These are phyloP conservation scores for Creontiades dilutus DNA, from an alignment of 2,888 invertebrate genomes.

Conservation along the genomic window DNA sequence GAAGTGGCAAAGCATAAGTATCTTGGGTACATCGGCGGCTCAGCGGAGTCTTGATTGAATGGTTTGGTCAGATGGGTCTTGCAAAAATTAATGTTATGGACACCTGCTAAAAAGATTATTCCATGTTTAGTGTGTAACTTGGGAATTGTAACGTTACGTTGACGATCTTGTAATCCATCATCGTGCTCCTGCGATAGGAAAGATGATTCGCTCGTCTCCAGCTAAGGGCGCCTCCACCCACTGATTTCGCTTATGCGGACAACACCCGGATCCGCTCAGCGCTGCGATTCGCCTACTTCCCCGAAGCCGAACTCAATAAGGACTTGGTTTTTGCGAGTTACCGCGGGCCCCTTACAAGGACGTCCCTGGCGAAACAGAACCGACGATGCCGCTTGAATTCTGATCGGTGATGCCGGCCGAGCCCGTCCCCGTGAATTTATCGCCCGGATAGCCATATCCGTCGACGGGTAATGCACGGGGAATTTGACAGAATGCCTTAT, in stretches of 20 bases:
- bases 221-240: neutral
- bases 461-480: neutral
- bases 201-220: neutral
- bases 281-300: neutral
- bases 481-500: slow-evolving; percentile 14
- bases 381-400: neutral
- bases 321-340: neutral
- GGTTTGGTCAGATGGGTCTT: too few relatives aligned
- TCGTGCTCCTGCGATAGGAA: too few relatives aligned
- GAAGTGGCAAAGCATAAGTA: too few relatives aligned
- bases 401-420: slow-evolving; percentile 17
- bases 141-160: too few relatives aligned
- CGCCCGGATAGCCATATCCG: neutral
- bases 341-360: neutral
- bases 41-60: too few relatives aligned
- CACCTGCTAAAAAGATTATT: too few relatives aligned
- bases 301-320: neutral
- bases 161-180: too few relatives aligned
- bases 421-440: slow-evolving; percentile 5
- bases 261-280: neutral
- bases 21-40: too few relatives aligned
- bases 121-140: too few relatives aligned
- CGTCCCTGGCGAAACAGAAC: neutral
- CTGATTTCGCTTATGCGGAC: neutral
- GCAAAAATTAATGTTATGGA: too few relatives aligned